phyloP scores from a whole-genome alignment of 2,888 invertebrate species.

The Aphrophora alni region DNA sequence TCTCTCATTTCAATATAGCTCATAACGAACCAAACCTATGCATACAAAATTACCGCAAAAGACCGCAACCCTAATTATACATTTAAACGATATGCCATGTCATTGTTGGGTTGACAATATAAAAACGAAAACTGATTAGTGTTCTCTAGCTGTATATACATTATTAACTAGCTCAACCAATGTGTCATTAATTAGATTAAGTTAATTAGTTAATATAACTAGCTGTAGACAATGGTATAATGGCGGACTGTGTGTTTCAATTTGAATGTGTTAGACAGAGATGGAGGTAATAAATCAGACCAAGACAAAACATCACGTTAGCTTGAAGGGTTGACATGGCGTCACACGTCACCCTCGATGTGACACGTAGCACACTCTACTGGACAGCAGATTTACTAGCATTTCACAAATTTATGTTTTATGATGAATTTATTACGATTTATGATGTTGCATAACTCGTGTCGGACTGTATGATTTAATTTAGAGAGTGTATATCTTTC shows the following conservation, averaged over 20 bases:
- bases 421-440: slow-evolving; percentile 3
- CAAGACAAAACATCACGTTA: slow-evolving; percentile 6
- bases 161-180: background rate
- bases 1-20: background rate
- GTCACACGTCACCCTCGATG: slow-evolving; percentile 2
- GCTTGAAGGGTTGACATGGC: background rate
- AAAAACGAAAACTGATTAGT: background rate
- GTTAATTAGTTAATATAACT: slow-evolving; percentile 4
- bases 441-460: background rate
- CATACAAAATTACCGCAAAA: background rate
- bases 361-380: slow-evolving; percentile 6
- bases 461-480: background rate
- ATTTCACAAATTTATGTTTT: background rate
- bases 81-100: background rate
- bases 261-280: background rate
- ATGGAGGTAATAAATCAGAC: background rate
- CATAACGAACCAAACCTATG: background rate
- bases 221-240: background rate
- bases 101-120: background rate
- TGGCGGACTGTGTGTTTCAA: background rate
- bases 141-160: background rate
- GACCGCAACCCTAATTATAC: background rate
- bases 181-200: slow-evolving; percentile 2
- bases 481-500: background rate
- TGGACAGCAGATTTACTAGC: background rate